Evolutionary conservation across 2,888 invertebrate species (phyloP).

Genomic region (Andrena haemorrhoa): DNA sequence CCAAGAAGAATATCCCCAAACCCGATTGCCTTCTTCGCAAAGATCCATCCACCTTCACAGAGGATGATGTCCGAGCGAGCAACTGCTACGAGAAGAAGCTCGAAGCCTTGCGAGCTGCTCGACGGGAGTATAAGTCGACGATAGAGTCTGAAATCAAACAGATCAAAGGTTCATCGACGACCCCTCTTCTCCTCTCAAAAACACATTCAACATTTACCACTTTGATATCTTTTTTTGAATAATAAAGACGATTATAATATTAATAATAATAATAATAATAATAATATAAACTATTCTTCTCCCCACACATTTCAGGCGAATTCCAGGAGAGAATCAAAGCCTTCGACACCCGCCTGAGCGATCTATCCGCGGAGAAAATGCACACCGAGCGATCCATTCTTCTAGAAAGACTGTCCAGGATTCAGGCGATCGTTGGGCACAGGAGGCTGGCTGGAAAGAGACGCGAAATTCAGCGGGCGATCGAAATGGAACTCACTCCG

Average conservation of each 20-base stretch:
- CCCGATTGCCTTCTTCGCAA: constrained; percentile 89
- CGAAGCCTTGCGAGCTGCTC: constrained; percentile 88
- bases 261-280: no score
- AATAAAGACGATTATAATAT: no score
- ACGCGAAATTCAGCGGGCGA: constrained; percentile 27
- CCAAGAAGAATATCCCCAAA: constrained; percentile 92
- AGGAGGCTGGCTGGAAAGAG: constrained; percentile 35
- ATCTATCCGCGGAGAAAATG: constrained; percentile 86
- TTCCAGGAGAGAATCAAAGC: constrained; percentile 86
- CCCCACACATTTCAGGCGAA: constrained; percentile 17
- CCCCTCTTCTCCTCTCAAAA: background rate
- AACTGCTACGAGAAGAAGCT: constrained; percentile 91
- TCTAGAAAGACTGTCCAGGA: constrained; percentile 88
- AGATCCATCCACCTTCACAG: constrained; percentile 89
- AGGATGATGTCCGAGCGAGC: constrained; percentile 89
- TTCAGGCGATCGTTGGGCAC: constrained; percentile 83
- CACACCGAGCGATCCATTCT: constrained; percentile 90
- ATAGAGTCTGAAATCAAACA: constrained; percentile 90
- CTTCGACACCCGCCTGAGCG: constrained; percentile 87
- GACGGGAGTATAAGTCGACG: constrained; percentile 91
- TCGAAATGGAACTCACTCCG: constrained; percentile 75
- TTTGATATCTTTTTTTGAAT: no score
- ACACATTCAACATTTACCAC: background rate
- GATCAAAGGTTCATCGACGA: constrained; percentile 83
- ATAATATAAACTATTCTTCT: background rate